A percentile compares a stretch with the other conserved stretches of the same genome.
phyloP scores from a whole-genome alignment of 2,797 vertebrate genomes.

The Synaphobranchus kaupii region DNA sequence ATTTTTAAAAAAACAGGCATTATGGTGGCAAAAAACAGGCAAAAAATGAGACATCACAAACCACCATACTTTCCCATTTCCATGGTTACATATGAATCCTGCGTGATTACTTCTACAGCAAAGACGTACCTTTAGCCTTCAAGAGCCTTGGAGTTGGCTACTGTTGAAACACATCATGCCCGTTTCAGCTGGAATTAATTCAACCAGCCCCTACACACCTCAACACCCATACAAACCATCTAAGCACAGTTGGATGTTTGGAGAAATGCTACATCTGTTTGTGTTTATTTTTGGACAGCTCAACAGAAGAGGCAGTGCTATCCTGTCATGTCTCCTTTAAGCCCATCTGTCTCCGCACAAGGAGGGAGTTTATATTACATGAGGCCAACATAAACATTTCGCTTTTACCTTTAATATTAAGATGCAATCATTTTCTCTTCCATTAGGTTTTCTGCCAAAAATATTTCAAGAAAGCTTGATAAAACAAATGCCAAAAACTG shows the following conservation, averaged over 20 bases:
- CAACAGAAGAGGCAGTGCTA: background rate
- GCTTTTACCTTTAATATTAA: background rate
- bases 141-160: slow-evolving; percentile 7
- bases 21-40: background rate
- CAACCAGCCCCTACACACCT: background rate
- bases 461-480: background rate
- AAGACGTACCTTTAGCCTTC: background rate
- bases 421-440: background rate
- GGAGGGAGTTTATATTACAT: background rate
- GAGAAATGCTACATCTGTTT: slow-evolving; percentile 10
- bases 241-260: background rate
- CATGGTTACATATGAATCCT: background rate
- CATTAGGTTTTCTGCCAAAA: slow-evolving; percentile 4
- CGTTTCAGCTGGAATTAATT: slow-evolving; percentile 19
- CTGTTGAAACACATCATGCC: background rate
- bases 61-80: background rate
- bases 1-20: background rate
- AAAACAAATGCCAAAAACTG: background rate
- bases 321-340: background rate
- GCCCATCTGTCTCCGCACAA: slow-evolving; percentile 15
- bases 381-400: slow-evolving; percentile 21
- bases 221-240: background rate
- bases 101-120: background rate
- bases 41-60: background rate
- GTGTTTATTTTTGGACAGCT: slow-evolving; percentile 2